Evolutionary conservation across 2,888 invertebrate genomes (phyloP).

Genomic region (Hedya salicella): DNA sequence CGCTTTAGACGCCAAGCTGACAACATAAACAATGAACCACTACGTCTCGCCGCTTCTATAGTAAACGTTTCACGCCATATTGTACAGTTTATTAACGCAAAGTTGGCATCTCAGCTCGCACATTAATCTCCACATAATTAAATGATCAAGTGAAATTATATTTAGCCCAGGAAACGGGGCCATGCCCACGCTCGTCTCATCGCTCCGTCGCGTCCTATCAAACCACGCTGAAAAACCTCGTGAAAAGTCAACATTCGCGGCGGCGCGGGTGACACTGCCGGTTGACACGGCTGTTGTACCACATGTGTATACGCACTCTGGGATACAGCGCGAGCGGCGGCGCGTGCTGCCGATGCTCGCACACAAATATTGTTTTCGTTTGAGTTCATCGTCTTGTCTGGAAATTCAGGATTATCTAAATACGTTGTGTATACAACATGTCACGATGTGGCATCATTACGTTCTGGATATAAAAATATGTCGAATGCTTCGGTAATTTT

Average conservation of each 20-base stretch:
- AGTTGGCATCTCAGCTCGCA: conserved; percentile 75
- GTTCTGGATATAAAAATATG: conserved; percentile 20
- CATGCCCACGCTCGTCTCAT: conserved; percentile 67
- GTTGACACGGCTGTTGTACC: conserved; percentile 9
- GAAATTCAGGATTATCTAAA: conserved; percentile 42
- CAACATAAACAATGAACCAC: conserved; percentile 50
- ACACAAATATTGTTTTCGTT: conserved; percentile 43
- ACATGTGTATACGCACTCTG: not conserved
- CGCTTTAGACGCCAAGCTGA: conserved; percentile 36
- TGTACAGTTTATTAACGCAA: conserved; percentile 74
- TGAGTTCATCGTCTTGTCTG: conserved; percentile 43
- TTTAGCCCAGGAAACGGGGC: conserved; percentile 81
- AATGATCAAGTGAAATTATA: conserved; percentile 84
- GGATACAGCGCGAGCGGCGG: conserved; percentile 6
- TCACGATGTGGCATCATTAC: conserved; percentile 40
- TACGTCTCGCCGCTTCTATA: conserved; percentile 53
- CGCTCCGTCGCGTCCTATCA: conserved; percentile 60
- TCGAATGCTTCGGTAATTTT: conserved; percentile 13
- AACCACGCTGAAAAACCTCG: conserved; percentile 59
- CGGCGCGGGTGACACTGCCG: conserved; percentile 19
- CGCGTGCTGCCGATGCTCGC: conserved; percentile 35
- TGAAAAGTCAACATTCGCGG: conserved; percentile 45
- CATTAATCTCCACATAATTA: conserved; percentile 84
- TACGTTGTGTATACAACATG: conserved; percentile 42
- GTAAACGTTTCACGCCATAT: conserved; percentile 66